Base-by-base conservation (phyloP, 2,888 invertebrate genomes). In the Fragum fragum region DNA sequence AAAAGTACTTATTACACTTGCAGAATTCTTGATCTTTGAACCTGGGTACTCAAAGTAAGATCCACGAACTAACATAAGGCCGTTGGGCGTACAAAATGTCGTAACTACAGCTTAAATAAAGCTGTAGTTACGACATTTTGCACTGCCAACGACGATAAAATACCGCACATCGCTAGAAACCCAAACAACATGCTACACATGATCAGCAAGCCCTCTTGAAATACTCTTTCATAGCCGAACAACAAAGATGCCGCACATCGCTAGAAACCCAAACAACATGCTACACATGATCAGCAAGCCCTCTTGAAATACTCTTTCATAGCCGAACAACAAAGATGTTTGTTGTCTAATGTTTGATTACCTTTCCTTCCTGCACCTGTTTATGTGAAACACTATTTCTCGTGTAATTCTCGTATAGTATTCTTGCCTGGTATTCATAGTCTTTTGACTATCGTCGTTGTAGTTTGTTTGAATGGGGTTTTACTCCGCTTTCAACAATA, bases 261-360 rank as follows among this genome's bases (percentile, higher is more conserved):
- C n/a, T n/a, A n/a, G n/a, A n/a, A n/a, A n/a, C n/a, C 52, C 52
- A n/a, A 21, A 14, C 18, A 52, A 14, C 52, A 52, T 52, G n/a
- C 14, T n/a, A 52, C 5, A 52, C 18, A 52, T 26, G 23, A 57
- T 57, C 26, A 57, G 6, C 3, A 14, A 57, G 26, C 57, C 57
- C 23, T 29, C 61, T 61, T 61, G 32, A 61, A 32, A n/a, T n/a
- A 18, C 2, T 7, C 61, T 26, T 61, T 32, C 32, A 61, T 32
- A n/a, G 61, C 32, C 16, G 14, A 61, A 61, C 66, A 66, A 66
- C 66, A 66, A 66, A 66, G 66, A 23, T 26, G 16, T 39, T 21
- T 23, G 42, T 42, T 66, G 42, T 47, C 42, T 42, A 9, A n/a
- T 23, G 6, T 66, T 66, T 42, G 39, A 66, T 66, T 66, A 36